Conservation (phyloP, 2,797 vertebrate genomes). For the Characodon lateralis region DNA sequence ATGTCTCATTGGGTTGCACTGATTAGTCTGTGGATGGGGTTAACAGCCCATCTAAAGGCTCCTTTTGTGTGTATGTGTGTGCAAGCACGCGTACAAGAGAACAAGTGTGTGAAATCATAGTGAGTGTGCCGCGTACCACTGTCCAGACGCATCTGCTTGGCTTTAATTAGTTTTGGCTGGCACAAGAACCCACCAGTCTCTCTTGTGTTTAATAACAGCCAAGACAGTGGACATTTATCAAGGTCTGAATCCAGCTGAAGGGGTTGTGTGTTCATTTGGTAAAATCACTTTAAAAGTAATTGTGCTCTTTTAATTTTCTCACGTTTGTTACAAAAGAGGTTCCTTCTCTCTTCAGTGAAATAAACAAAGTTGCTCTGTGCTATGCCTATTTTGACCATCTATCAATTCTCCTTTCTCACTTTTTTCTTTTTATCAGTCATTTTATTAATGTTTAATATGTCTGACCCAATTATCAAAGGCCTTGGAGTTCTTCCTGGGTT, state of each 20-base stretch:
- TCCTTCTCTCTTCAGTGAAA: slow-evolving; percentile 11
- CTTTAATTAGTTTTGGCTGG: slow-evolving; percentile 81
- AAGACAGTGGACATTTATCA: slow-evolving; percentile 70
- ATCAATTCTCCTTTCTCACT: slow-evolving; percentile 11
- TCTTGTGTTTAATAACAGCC: slow-evolving; percentile 75
- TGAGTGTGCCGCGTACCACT: slow-evolving; percentile 44
- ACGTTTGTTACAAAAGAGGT: slow-evolving; percentile 28
- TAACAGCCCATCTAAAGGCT: slow-evolving; percentile 57
- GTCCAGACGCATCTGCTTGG: slow-evolving; percentile 78
- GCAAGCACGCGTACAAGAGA: slow-evolving; percentile 21
- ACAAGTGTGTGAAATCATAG: slow-evolving; percentile 24
- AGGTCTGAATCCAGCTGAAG: slow-evolving; percentile 65
- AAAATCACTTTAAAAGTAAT: slow-evolving; percentile 63
- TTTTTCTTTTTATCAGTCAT: slow-evolving; percentile 15
- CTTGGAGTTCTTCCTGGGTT: slow-evolving; percentile 28
- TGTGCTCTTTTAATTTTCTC: slow-evolving; percentile 58
- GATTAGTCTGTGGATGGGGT: slow-evolving; percentile 64
- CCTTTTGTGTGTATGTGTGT: slow-evolving; percentile 17
- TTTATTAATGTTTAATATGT: slow-evolving; percentile 49
- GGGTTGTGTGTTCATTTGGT: slow-evolving; percentile 60
- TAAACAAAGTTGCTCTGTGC: slow-evolving; percentile 30
- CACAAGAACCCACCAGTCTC: slow-evolving; percentile 67
- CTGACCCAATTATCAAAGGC: slow-evolving; percentile 50
- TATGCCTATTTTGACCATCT: slow-evolving; percentile 29
- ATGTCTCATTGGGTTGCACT: slow-evolving; percentile 59